These are phyloP conservation scores for Magallana ariakensis DNA, from an alignment of 1,140 invertebrate species.

Conservation along the genomic window DNA sequence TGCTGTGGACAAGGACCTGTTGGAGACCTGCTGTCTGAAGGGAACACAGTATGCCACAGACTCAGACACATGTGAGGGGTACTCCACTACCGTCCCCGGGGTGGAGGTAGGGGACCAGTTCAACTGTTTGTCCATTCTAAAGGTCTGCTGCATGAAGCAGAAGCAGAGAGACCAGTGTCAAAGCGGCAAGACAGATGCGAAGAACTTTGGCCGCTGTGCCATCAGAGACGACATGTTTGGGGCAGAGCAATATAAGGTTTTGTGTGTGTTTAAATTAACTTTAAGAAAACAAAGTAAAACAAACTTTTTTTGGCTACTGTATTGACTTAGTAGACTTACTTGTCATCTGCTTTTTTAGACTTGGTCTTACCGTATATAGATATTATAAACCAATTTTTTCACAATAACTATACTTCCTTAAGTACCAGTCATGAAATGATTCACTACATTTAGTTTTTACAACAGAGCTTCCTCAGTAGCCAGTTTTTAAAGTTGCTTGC, in stretches of 20 bases:
- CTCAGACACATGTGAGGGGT: constrained; percentile 64
- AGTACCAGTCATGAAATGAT: too few species aligned
- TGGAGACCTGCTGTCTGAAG: constrained; percentile 63
- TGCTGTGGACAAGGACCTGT: constrained; percentile 49
- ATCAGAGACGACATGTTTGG: constrained; percentile 68
- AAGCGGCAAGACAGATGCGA: constrained; percentile 70
- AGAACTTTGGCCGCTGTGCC: constrained; percentile 67
- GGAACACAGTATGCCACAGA: constrained; percentile 67
- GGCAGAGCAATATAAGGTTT: constrained; percentile 73
- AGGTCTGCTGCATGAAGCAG: constrained; percentile 77
- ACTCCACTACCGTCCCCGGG: constrained; percentile 56
- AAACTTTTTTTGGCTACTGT: too few species aligned
- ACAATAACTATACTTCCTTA: too few species aligned
- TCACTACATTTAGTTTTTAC: too few species aligned
- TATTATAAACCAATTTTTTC: too few species aligned
- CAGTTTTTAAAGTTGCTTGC: too few species aligned
- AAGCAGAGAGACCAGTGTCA: constrained; percentile 71
- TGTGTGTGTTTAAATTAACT: not conserved
- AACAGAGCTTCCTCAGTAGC: too few species aligned
- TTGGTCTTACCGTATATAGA: too few species aligned
- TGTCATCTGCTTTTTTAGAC: too few species aligned
- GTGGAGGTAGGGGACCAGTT: constrained; percentile 57
- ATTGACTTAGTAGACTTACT: too few species aligned
- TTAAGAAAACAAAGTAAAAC: too few species aligned
- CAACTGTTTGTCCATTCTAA: constrained; percentile 66